These are phyloP conservation scores for Gambusia holbrooki DNA, from an alignment of 2,113 vertebrate genomes.

Conservation along the genomic window DNA sequence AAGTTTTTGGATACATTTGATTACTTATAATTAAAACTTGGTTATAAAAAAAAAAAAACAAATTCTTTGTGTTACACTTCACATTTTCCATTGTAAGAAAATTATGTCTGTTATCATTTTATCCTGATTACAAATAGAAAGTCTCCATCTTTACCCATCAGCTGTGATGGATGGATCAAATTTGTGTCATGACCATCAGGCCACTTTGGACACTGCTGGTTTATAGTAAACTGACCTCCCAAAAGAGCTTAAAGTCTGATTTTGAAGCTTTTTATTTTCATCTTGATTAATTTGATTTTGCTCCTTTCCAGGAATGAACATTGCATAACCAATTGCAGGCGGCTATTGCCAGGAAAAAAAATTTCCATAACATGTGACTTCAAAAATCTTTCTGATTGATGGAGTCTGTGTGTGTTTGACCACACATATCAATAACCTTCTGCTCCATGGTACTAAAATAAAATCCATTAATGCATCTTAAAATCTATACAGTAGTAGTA, in stretches of 20 bases:
- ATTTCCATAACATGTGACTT: neutral
- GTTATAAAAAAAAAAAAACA: too few species aligned
- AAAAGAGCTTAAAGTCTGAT: neutral
- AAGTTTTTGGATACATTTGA: too few species aligned
- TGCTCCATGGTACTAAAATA: neutral
- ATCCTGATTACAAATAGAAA: too few species aligned
- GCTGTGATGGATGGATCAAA: too few species aligned
- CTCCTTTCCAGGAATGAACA: neutral
- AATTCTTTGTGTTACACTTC: too few species aligned
- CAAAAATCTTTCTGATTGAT: neutral
- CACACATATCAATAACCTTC: constrained; percentile 1
- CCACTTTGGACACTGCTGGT: too few species aligned
- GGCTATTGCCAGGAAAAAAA: neutral
- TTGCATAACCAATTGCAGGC: neutral
- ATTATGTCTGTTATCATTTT: too few species aligned
- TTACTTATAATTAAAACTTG: too few species aligned
- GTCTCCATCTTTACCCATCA: too few species aligned
- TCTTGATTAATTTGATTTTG: neutral
- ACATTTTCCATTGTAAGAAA: too few species aligned
- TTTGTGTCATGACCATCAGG: too few species aligned
- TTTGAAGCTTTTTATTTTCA: neutral
- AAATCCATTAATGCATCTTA: constrained; percentile 5
- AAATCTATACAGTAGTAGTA: neutral
- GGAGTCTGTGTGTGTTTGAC: neutral
- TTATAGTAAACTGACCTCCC: neutral